Percentiles rank a stretch among this genome's conserved stretches.
Conservation (phyloP, 2,888 invertebrate species). For the Chaetoderma sp. region DNA sequence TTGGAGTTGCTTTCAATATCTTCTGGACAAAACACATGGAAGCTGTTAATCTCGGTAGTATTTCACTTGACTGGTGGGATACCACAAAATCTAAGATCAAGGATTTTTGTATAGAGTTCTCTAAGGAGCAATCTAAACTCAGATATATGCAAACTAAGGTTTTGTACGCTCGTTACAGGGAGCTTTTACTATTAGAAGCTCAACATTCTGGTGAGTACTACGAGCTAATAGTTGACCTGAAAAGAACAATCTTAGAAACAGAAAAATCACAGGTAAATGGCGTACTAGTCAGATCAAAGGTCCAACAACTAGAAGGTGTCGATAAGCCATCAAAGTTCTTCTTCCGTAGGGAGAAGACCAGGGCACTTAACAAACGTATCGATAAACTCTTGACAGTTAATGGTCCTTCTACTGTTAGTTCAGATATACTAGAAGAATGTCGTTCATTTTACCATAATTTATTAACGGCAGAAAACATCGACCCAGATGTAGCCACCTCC, state of each 20-base stretch:
- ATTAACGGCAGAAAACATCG: slow-evolving; percentile 5
- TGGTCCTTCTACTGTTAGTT: background rate
- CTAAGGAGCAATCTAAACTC: too few species aligned
- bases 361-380: background rate
- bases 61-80: too few species aligned
- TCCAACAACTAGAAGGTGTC: background rate
- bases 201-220: too few species aligned
- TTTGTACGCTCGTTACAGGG: too few species aligned
- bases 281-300: background rate
- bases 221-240: too few species aligned
- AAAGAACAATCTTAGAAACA: too few species aligned
- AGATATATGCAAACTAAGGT: background rate
- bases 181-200: too few species aligned
- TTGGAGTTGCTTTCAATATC: too few species aligned
- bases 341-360: background rate
- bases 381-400: background rate
- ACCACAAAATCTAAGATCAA: too few species aligned
- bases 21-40: too few species aligned
- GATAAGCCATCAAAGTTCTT: slow-evolving; percentile 13
- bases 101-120: too few species aligned
- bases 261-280: too few species aligned
- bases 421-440: slow-evolving; percentile 5
- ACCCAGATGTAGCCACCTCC: background rate
- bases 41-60: background rate
- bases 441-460: slow-evolving; percentile 5